phyloP scores from a whole-genome alignment of 1,140 invertebrate species.

The Nymphalis io region DNA sequence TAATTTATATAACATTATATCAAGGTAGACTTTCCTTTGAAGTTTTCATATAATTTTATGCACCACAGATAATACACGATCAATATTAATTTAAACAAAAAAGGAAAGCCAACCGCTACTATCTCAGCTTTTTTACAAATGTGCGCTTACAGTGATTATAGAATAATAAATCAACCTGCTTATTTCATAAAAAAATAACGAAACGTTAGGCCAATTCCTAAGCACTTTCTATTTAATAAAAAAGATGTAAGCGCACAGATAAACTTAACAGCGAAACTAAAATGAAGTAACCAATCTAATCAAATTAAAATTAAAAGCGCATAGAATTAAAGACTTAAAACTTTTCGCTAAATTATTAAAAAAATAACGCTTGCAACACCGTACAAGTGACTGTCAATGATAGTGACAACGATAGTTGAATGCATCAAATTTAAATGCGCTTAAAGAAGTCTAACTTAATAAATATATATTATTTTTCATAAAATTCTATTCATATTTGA shows the following conservation, averaged over 20 bases:
- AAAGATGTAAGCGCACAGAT: not conserved
- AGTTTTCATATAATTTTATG: conserved; percentile 1
- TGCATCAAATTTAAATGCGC: too few relatives aligned
- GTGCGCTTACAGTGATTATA: not conserved
- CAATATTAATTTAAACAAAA: conserved; percentile 1
- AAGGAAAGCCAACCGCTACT: conserved; percentile 3
- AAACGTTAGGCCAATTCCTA: not conserved
- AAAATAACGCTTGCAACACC: too few relatives aligned
- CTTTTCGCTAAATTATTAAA: too few relatives aligned
- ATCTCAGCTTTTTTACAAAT: not conserved
- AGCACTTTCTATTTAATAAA: not conserved
- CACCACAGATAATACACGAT: not conserved
- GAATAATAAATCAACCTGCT: not conserved
- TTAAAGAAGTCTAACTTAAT: too few relatives aligned
- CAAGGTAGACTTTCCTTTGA: conserved; percentile 6
- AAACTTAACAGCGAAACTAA: not conserved
- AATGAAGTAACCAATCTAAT: conserved; percentile 5
- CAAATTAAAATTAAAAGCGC: not conserved
- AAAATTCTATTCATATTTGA: too few relatives aligned
- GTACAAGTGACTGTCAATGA: too few relatives aligned
- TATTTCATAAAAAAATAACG: not conserved
- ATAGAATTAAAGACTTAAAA: not conserved
- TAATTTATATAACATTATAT: not conserved
- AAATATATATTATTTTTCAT: too few relatives aligned
- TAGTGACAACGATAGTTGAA: too few relatives aligned